A percentile compares a stretch with the other conserved stretches of the same genome.
phyloP scores from a whole-genome alignment of 1,140 invertebrate species.

The Lepidurus packardi region DNA sequence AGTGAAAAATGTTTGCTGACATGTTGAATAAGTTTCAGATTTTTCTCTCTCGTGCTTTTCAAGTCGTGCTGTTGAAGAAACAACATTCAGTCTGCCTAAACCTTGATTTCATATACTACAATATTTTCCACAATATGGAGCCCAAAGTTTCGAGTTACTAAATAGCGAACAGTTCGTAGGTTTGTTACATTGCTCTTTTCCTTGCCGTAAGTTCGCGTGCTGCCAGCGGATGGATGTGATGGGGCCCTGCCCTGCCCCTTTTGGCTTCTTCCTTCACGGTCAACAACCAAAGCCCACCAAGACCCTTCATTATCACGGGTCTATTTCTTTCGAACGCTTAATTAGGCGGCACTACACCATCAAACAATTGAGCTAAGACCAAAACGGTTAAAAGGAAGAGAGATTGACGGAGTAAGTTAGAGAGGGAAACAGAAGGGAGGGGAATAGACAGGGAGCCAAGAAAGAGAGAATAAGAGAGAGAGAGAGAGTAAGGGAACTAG shows the following conservation, averaged over 20 bases:
- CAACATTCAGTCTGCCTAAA: neutral
- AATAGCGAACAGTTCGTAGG: neutral
- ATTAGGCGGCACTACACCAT: constrained; percentile 17
- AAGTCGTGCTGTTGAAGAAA: neutral
- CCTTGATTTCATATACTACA: neutral
- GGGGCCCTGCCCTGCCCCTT: constrained; percentile 5
- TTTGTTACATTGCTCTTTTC: neutral
- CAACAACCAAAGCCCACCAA: constrained; percentile 17
- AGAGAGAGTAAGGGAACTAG: too few relatives aligned
- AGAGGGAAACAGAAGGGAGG: neutral
- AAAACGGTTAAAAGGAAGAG: constrained; percentile 1
- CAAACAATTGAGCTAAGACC: constrained; percentile 15
- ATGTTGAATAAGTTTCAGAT: too few relatives aligned
- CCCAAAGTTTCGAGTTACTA: neutral
- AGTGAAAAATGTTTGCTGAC: too few relatives aligned
- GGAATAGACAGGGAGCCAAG: neutral
- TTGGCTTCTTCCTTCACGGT: constrained; percentile 21
- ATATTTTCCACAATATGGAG: neutral
- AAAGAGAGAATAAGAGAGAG: too few relatives aligned
- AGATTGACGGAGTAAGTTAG: neutral
- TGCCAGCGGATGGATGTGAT: neutral
- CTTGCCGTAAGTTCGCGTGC: neutral
- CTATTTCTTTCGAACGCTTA: constrained; percentile 7
- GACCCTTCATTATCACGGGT: constrained; percentile 21
- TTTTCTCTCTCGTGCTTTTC: too few relatives aligned